These are phyloP conservation scores for Gymnodraco acuticeps DNA, from an alignment of 2,797 vertebrate genomes.

Conservation along the genomic window DNA sequence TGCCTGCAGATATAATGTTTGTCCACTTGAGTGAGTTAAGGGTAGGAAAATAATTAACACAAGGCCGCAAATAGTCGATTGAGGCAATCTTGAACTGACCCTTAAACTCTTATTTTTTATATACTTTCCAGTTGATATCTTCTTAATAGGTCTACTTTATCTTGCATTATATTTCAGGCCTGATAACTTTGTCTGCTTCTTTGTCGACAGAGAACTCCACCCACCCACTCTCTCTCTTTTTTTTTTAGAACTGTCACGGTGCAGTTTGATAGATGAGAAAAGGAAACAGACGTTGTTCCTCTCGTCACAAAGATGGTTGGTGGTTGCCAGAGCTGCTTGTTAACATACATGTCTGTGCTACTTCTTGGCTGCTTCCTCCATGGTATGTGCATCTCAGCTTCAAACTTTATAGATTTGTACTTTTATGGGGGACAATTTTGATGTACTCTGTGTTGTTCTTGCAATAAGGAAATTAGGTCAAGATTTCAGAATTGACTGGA, in stretches of 20 bases:
- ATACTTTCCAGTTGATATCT: not conserved
- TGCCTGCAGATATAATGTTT: not conserved
- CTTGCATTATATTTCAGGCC: not conserved
- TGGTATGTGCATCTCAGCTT: slow-evolving; percentile 28
- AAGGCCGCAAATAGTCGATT: no score
- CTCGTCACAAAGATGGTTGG: slow-evolving; percentile 41
- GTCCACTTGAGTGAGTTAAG: no score
- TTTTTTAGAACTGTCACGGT: not conserved
- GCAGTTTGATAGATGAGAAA: slow-evolving; percentile 27
- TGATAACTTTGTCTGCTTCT: not conserved
- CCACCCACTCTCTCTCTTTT: not conserved
- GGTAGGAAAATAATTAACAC: no score
- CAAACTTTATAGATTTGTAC: not conserved
- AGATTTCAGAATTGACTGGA: not conserved
- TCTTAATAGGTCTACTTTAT: not conserved
- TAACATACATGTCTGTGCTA: not conserved
- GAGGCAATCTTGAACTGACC: no score
- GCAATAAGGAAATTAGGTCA: not conserved
- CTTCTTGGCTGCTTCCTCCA: slow-evolving; percentile 24
- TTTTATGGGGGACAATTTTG: not conserved
- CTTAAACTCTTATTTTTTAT: not conserved
- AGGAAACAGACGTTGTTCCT: slow-evolving; percentile 54
- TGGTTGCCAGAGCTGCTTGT: slow-evolving; percentile 13
- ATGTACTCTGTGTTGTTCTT: not conserved
- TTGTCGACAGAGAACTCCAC: accelerated